These are phyloP conservation scores for Octonoba sinensis DNA, from an alignment of 2,888 invertebrate genomes.

Conservation along the genomic window DNA sequence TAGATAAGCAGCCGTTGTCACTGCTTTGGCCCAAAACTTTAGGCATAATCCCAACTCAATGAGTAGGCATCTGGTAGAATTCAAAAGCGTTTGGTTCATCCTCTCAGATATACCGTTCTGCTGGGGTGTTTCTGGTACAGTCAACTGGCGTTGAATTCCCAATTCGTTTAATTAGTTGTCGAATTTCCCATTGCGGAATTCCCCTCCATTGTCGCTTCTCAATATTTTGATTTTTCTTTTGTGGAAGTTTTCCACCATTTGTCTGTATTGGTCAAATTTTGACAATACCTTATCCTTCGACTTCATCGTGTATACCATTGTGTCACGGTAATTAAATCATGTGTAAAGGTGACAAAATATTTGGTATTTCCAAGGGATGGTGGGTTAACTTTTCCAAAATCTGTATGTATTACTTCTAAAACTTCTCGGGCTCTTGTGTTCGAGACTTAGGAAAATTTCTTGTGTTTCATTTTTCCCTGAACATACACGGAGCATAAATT, in stretches of 20 bases:
- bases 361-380: no score
- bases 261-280: not conserved
- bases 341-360: not conserved
- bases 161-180: not conserved
- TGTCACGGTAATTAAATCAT: not conserved
- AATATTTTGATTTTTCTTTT: not conserved
- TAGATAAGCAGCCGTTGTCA: conserved; percentile 3
- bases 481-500: no score
- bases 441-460: not conserved
- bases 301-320: not conserved
- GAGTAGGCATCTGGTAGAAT: conserved; percentile 3
- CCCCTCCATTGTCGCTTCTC: conserved; percentile 2
- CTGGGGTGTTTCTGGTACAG: conserved; percentile 15
- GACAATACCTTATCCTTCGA: not conserved
- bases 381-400: not conserved
- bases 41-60: not conserved
- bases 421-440: not conserved
- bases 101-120: conserved; percentile 17
- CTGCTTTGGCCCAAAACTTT: conserved; percentile 21
- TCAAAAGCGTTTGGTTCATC: conserved; percentile 1
- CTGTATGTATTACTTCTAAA: not conserved
- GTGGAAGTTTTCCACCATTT: not conserved
- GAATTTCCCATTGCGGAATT: not conserved
- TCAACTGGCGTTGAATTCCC: not conserved
- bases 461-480: not conserved